A percentile compares a stretch with the other conserved stretches of the same genome.
These are phyloP conservation scores for Drosophila sechellia DNA, from an alignment of 1,140 invertebrate genomes.

Conservation along the genomic window DNA sequence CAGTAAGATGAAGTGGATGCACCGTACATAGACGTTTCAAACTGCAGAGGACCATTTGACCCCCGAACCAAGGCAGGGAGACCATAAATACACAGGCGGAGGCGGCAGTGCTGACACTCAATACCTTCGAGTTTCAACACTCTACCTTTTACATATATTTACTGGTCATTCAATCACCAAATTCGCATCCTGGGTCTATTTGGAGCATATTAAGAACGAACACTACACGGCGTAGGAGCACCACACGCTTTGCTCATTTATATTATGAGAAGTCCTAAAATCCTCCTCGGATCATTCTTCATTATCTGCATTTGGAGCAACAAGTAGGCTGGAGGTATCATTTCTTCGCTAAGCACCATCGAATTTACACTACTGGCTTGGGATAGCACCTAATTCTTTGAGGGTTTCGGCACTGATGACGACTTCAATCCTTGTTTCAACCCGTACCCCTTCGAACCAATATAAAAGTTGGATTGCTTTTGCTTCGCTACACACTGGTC, in stretches of 20 bases:
- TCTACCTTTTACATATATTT: constrained; percentile 7
- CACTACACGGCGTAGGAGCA: constrained; percentile 15
- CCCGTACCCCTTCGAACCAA: background rate
- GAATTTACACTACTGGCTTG: constrained; percentile 14
- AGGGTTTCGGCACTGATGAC: constrained; percentile 3
- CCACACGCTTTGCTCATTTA: constrained; percentile 26
- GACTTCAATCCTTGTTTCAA: too few species aligned
- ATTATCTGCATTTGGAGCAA: constrained; percentile 18
- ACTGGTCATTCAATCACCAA: constrained; percentile 1
- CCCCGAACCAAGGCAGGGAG: constrained; percentile 1
- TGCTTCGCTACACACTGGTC: constrained; percentile 16
- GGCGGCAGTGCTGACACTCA: constrained; percentile 6
- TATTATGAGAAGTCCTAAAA: constrained; percentile 1
- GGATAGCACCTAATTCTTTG: constrained; percentile 12
- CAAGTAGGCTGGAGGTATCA: constrained; percentile 21
- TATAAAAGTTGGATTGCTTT: constrained; percentile 16
- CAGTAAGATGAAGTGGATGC: constrained; percentile 6
- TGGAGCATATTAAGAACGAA: background rate
- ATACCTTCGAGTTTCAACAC: constrained; percentile 16
- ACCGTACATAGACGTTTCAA: background rate
- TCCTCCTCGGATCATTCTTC: constrained; percentile 11
- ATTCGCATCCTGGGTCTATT: constrained; percentile 12
- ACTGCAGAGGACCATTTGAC: constrained; percentile 3
- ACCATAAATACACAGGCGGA: background rate
- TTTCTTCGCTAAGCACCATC: constrained; percentile 32